Conservation (phyloP, 2,888 invertebrate species). For the Macrosiphum euphorbiae region DNA sequence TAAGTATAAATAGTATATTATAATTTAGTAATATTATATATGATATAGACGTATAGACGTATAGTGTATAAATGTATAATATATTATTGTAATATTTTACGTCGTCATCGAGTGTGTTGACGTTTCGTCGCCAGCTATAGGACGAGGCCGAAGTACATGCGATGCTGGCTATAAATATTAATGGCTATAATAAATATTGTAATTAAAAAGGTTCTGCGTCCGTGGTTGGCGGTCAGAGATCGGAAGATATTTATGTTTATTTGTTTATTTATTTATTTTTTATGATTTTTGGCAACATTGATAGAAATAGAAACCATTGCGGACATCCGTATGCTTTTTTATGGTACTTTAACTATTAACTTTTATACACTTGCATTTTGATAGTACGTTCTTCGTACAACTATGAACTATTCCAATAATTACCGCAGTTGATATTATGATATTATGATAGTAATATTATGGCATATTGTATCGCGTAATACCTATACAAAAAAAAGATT, state of each 20-base stretch:
- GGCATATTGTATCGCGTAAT: not conserved
- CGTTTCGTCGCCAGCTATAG: not conserved
- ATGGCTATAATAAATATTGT: conserved; percentile 12
- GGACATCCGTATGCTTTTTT: not conserved
- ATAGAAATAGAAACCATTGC: not conserved
- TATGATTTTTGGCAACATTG: conserved; percentile 12
- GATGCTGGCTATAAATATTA: conserved; percentile 30
- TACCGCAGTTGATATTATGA: not conserved
- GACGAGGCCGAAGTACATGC: not conserved
- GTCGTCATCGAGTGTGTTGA: not conserved
- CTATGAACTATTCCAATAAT: not conserved
- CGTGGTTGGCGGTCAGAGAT: not conserved
- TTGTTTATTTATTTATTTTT: not conserved
- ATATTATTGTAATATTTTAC: conserved; percentile 21
- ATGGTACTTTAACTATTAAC: not conserved
- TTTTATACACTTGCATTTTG: not conserved
- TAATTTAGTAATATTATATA: not conserved
- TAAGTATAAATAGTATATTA: not conserved
- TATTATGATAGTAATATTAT: not conserved
- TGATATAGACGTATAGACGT: not conserved
- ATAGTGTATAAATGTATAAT: not conserved
- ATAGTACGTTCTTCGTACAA: not conserved
- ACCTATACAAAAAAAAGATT: not conserved
- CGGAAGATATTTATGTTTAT: conserved; percentile 2
- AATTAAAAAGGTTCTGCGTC: conserved; percentile 19